Evolutionary conservation across 2,797 vertebrate species (phyloP).

Genomic region (Oophaga sylvatica): DNA sequence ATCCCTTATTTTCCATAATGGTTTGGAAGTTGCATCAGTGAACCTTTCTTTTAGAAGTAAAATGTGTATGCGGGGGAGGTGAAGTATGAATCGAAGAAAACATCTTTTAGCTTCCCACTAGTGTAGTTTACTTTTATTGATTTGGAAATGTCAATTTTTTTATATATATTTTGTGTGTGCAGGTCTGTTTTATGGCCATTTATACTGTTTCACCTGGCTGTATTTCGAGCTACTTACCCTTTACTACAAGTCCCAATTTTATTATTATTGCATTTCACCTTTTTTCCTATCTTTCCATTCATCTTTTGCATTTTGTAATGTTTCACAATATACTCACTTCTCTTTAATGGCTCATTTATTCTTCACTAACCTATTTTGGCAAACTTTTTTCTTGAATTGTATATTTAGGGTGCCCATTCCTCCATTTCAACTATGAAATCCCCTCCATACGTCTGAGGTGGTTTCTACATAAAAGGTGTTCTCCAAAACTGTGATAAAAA

Average conservation of each 20-base stretch:
- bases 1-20: not conserved
- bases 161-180: not conserved
- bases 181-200: slow-evolving; percentile 30
- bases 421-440: no score
- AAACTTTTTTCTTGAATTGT: no score
- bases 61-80: not conserved
- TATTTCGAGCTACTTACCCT: slow-evolving; percentile 6
- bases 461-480: no score
- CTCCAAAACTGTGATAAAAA: no score
- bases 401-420: no score
- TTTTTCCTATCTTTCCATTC: not conserved
- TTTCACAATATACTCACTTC: no score
- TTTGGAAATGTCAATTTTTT: slow-evolving; percentile 27
- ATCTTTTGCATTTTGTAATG: no score
- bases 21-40: not conserved
- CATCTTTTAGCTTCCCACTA: not conserved
- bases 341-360: no score
- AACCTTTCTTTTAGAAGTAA: not conserved
- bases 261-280: not conserved
- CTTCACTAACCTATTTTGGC: no score
- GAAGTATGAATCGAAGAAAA: not conserved
- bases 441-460: no score
- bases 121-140: slow-evolving; percentile 23
- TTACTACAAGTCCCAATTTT: slow-evolving; percentile 35
- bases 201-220: slow-evolving; percentile 31